These are phyloP conservation scores for Chionodraco myersi DNA, from an alignment of 2,113 vertebrate genomes.

Conservation along the genomic window DNA sequence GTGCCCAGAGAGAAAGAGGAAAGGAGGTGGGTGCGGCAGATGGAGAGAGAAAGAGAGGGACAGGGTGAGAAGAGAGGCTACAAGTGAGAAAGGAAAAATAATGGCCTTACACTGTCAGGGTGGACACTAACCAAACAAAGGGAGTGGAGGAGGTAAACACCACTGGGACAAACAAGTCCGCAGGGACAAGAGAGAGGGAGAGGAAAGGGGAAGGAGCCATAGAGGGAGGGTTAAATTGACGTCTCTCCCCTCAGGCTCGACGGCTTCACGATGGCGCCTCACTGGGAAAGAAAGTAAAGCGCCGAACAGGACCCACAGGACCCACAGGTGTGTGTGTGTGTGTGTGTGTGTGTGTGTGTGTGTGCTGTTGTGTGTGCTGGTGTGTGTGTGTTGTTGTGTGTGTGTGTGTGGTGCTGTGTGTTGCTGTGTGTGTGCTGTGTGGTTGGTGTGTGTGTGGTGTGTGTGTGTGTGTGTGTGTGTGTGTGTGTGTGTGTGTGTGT, in stretches of 20 bases:
- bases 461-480: conserved; percentile 12
- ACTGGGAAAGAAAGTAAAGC: conserved; percentile 68
- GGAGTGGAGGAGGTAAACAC: conserved; percentile 75
- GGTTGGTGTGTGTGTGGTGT: conserved; percentile 16
- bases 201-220: conserved; percentile 43
- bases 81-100: conserved; percentile 71
- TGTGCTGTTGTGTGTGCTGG: no score
- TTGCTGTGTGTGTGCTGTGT: conserved; percentile 3
- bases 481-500: conserved; percentile 6
- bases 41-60: conserved; percentile 45
- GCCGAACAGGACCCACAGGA: conserved; percentile 69
- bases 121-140: conserved; percentile 67
- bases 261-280: conserved; percentile 71
- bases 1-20: conserved; percentile 48
- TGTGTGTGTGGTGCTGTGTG: conserved; percentile 1
- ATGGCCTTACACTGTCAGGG: conserved; percentile 74
- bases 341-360: conserved; percentile 2
- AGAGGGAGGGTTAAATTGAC: conserved; percentile 75
- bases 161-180: conserved; percentile 80
- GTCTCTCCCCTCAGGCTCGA: conserved; percentile 69
- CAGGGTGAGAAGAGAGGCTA: conserved; percentile 33
- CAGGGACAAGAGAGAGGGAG: conserved; percentile 52
- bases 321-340: no score
- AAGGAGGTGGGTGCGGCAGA: conserved; percentile 34
- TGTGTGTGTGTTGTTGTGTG: neutral